phyloP scores from a whole-genome alignment of 53 echinoderm and acorn worm genomes.

The Holothuria leucospilota region DNA sequence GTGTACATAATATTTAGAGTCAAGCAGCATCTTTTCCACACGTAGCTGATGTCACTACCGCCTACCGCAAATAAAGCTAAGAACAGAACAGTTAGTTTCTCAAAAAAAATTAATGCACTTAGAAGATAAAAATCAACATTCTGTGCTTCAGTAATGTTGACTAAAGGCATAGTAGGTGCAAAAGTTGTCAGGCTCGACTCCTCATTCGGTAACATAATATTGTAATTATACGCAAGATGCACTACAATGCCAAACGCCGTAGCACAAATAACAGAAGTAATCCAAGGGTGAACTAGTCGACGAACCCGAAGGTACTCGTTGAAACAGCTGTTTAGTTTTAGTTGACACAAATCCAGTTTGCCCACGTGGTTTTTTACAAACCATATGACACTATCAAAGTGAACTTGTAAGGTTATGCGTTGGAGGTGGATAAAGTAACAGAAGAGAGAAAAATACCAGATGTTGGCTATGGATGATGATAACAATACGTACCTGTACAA shows the following conservation, averaged over 20 bases:
- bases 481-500: background rate
- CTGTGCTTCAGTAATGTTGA: background rate
- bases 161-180: background rate
- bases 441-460: conserved; percentile 22
- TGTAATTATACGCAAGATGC: conserved; percentile 38
- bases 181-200: background rate
- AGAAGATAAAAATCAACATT: conserved; percentile 3
- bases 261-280: conserved; percentile 24
- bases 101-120: background rate
- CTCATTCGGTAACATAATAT: background rate
- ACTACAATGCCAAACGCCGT: conserved; percentile 25
- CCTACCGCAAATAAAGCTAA: conserved; percentile 19
- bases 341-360: background rate
- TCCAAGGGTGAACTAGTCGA: conserved; percentile 26
- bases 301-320: conserved; percentile 29
- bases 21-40: conserved; percentile 9
- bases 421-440: conserved; percentile 34
- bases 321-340: conserved; percentile 30
- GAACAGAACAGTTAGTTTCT: conserved; percentile 17
- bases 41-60: conserved; percentile 22
- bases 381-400: conserved; percentile 24
- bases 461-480: background rate
- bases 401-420: background rate
- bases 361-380: conserved; percentile 24
- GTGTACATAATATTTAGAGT: conserved; percentile 13